Evolutionary conservation across 2,113 vertebrate species (phyloP).

Genomic region (Lepisosteus osseus): DNA sequence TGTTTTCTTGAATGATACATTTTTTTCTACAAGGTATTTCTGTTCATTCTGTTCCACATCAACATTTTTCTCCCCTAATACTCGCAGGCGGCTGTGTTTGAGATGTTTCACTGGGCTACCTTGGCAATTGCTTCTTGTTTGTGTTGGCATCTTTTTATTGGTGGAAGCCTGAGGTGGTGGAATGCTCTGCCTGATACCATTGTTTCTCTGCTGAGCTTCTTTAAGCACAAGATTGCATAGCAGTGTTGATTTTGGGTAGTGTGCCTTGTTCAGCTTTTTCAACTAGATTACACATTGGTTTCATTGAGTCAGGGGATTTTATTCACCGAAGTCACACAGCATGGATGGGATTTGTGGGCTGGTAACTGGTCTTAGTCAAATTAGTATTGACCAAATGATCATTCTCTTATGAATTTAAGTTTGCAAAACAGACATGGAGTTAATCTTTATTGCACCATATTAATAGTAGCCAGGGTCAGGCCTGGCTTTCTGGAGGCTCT

Average conservation of each 20-base stretch:
- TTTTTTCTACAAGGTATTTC: neutral
- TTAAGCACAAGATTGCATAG: constrained; percentile 37
- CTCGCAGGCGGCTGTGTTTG: constrained; percentile 28
- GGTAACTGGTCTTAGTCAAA: no score
- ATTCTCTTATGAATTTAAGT: no score
- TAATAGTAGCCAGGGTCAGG: no score
- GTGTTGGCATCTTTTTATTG: constrained; percentile 53
- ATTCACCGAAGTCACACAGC: no score
- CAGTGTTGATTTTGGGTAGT: constrained; percentile 44
- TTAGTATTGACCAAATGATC: no score
- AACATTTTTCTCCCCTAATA: constrained; percentile 4
- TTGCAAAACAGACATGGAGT: no score
- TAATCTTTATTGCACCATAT: no score
- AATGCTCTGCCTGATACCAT: constrained; percentile 51
- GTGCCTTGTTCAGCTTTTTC: constrained; percentile 18
- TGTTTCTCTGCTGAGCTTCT: constrained; percentile 42
- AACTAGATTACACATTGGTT: constrained; percentile 5
- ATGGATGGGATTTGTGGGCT: no score
- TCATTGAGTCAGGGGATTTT: neutral
- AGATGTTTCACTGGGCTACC: constrained; percentile 30
- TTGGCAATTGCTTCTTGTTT: constrained; percentile 31
- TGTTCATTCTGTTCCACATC: constrained; percentile 7
- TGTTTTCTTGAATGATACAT: constrained; percentile 5
- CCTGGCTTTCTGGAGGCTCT: no score
- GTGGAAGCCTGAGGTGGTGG: constrained; percentile 42